These are phyloP conservation scores for Hirudo medicinalis DNA, from an alignment of 1,140 invertebrate genomes.

Conservation along the genomic window DNA sequence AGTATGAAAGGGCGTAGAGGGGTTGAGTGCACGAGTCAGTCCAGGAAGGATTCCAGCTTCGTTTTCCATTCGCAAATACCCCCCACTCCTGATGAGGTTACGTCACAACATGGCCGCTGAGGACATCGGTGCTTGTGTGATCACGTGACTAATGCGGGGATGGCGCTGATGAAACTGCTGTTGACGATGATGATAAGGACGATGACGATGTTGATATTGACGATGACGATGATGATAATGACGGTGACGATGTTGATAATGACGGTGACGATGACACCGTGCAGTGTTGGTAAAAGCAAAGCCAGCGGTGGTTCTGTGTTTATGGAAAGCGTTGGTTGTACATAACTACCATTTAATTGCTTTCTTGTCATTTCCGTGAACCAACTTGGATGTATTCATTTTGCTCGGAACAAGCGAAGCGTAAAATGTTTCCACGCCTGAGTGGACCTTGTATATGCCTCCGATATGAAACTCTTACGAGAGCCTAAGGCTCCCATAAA, in stretches of 20 bases:
- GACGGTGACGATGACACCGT: neutral
- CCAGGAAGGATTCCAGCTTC: no score
- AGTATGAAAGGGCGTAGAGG: no score
- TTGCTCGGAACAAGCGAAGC: neutral
- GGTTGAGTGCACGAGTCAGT: no score
- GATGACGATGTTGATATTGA: conserved; percentile 1
- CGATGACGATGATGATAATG: neutral
- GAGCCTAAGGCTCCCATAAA: no score
- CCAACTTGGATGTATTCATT: neutral
- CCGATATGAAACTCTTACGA: neutral
- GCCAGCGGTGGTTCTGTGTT: neutral
- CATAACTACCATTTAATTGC: neutral
- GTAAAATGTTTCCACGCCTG: neutral
- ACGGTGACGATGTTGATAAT: neutral
- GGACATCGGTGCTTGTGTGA: no score
- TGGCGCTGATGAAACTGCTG: neutral
- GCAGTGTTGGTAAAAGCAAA: neutral
- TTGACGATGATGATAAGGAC: neutral
- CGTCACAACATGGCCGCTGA: no score
- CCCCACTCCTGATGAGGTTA: no score
- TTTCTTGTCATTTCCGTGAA: neutral
- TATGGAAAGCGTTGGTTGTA: neutral
- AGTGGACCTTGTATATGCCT: conserved; percentile 2
- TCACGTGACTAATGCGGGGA: neutral
- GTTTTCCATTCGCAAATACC: no score